Evolutionary conservation across 1,140 invertebrate species (phyloP).

Genomic region (Drosophila kikkawai): DNA sequence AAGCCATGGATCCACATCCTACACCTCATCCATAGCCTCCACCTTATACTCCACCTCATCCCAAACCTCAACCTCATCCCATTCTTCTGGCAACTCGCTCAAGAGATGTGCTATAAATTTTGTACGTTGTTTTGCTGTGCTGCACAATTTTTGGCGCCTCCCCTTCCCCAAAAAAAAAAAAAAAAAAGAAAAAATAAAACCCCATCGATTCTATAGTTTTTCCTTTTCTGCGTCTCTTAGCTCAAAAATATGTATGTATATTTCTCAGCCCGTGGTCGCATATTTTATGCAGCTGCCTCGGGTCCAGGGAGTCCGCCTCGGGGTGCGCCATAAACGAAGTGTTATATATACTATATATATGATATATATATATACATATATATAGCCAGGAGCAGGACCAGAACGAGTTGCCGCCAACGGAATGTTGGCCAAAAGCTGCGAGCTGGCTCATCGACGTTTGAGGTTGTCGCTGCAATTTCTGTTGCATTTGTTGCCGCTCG

Average conservation of each 20-base stretch:
- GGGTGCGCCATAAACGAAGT: neutral
- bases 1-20: neutral
- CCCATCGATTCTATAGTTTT: conserved; percentile 33
- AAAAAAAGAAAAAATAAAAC: neutral
- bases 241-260: conserved; percentile 55
- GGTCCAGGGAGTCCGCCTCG: conserved; percentile 26
- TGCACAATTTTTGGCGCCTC: conserved; percentile 47
- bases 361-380: neutral
- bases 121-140: conserved; percentile 68
- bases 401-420: conserved; percentile 1
- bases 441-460: conserved; percentile 58
- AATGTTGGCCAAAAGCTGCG: conserved; percentile 51
- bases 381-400: conserved; percentile 5
- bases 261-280: conserved; percentile 43
- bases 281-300: conserved; percentile 62
- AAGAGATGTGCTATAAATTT: conserved; percentile 72
- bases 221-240: conserved; percentile 35
- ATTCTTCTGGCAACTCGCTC: conserved; percentile 26
- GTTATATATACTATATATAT: conserved; percentile 5
- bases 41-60: neutral
- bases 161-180: neutral
- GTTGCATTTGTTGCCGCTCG: conserved; percentile 14
- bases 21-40: neutral
- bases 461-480: conserved; percentile 20
- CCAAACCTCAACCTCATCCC: conserved; percentile 3